phyloP scores from a whole-genome alignment of 2,113 vertebrate species.

The Sebastes fasciatus region DNA sequence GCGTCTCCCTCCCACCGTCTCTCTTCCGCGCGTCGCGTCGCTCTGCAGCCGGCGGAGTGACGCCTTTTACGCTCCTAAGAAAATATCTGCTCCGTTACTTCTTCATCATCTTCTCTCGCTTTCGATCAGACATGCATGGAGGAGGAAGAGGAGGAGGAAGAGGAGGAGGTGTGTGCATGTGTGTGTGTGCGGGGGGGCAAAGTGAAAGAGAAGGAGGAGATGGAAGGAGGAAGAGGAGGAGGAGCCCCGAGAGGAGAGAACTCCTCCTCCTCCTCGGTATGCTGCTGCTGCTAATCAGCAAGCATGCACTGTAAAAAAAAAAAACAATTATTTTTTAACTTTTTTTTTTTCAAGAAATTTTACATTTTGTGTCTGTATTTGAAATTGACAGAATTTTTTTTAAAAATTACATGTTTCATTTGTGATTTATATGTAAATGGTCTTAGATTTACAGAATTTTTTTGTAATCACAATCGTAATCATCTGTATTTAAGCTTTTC shows the following conservation, averaged over 20 bases:
- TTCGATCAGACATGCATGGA: conserved; percentile 21
- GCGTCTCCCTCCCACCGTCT: conserved; percentile 20
- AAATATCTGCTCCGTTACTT: conserved; percentile 34
- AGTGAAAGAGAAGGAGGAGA: conserved; percentile 35
- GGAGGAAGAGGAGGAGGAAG: conserved; percentile 29
- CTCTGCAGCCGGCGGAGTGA: conserved; percentile 55
- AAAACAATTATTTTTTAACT: no score
- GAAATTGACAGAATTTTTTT: no score
- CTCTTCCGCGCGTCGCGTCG: conserved; percentile 22
- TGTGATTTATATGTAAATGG: no score
- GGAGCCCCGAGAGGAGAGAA: conserved; percentile 62
- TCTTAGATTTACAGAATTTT: no score
- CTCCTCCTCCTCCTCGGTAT: conserved; percentile 36
- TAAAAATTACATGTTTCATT: no score
- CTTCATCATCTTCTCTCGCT: conserved; percentile 52
- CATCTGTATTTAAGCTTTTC: no score
- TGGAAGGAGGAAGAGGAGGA: conserved; percentile 54
- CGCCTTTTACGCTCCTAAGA: conserved; percentile 69
- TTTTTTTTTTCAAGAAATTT: no score
- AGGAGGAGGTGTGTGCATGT: background rate
- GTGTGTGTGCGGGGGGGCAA: conserved; percentile 1
- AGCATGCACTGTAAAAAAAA: no score
- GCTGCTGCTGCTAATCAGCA: no score
- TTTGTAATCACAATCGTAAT: no score
- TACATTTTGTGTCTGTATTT: no score